Conservation (phyloP, 2,113 vertebrate genomes). For the Nannobrachium achirus region DNA sequence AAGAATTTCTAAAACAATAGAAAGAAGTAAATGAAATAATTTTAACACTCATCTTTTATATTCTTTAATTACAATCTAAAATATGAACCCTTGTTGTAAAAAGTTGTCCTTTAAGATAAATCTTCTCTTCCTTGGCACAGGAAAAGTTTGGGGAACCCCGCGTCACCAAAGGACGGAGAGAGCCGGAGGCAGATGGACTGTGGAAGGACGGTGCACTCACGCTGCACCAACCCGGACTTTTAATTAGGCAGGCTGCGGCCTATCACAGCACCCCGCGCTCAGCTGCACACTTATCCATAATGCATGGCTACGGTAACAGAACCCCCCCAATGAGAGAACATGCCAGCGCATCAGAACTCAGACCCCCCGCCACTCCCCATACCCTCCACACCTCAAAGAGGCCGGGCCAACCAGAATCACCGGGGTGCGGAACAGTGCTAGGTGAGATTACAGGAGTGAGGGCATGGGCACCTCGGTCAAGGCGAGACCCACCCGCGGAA, state of each 20-base stretch:
- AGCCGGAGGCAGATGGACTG: conserved; percentile 50
- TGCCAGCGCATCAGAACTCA: conserved; percentile 39
- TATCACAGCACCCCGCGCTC: conserved; percentile 55
- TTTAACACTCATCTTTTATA: too few species aligned
- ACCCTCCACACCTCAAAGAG: conserved; percentile 36
- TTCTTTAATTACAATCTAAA: too few species aligned
- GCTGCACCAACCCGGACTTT: conserved; percentile 70
- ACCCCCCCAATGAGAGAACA: conserved; percentile 41
- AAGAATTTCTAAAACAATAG: too few species aligned
- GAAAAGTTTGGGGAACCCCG: conserved; percentile 59
- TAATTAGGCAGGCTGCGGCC: conserved; percentile 75
- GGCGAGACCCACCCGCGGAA: too few species aligned
- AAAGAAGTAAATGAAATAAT: too few species aligned
- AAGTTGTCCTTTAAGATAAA: too few species aligned
- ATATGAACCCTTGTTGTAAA: too few species aligned
- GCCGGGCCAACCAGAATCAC: conserved; percentile 51
- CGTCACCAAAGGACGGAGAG: conserved; percentile 64
- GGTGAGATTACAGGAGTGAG: conserved; percentile 59
- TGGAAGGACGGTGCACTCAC: conserved; percentile 49
- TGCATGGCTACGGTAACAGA: conserved; percentile 67
- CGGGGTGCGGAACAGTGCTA: conserved; percentile 70
- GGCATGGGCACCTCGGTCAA: too few species aligned
- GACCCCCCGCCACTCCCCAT: too few species aligned
- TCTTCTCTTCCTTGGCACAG: too few species aligned
- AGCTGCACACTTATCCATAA: conserved; percentile 75